These are phyloP conservation scores for Himalopsyche anomala DNA, from an alignment of 2,888 invertebrate species.

Conservation along the genomic window DNA sequence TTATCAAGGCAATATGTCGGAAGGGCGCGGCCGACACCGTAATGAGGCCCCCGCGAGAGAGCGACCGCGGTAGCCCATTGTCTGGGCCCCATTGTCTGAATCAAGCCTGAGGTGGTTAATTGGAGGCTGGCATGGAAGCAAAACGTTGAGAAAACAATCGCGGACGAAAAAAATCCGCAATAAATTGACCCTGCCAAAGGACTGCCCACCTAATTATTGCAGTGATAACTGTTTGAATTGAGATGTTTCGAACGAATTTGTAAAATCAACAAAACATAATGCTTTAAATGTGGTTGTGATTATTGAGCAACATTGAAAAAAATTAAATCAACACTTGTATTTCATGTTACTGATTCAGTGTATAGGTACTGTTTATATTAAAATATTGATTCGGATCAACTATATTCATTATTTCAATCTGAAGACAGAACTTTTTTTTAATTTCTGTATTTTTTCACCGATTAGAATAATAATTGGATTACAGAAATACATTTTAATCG, in stretches of 20 bases:
- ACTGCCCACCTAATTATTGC: neutral
- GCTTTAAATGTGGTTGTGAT: too few relatives aligned
- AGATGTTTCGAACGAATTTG: neutral
- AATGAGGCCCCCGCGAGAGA: slow-evolving; percentile 52
- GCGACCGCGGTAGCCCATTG: slow-evolving; percentile 57
- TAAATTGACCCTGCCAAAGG: slow-evolving; percentile 19
- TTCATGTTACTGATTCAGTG: too few relatives aligned
- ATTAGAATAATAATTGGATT: too few relatives aligned
- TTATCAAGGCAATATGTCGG: slow-evolving; percentile 34
- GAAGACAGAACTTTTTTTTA: too few relatives aligned
- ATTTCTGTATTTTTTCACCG: too few relatives aligned
- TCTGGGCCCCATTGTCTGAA: slow-evolving; percentile 54
- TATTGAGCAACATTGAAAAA: too few relatives aligned
- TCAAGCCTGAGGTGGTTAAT: slow-evolving; percentile 56
- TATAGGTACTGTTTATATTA: too few relatives aligned
- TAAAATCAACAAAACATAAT: neutral
- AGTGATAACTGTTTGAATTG: neutral
- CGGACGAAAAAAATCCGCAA: neutral
- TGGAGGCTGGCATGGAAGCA: slow-evolving; percentile 49
- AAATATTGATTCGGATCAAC: too few relatives aligned
- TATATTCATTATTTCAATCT: too few relatives aligned
- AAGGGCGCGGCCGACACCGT: slow-evolving; percentile 41
- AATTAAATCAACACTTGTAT: too few relatives aligned
- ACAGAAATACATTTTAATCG: too few relatives aligned
- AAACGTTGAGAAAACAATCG: neutral